A percentile compares a stretch with the other conserved stretches of the same genome.
Conservation (phyloP, 2,113 vertebrate species). For the Cyanoramphus novaezelandiae region DNA sequence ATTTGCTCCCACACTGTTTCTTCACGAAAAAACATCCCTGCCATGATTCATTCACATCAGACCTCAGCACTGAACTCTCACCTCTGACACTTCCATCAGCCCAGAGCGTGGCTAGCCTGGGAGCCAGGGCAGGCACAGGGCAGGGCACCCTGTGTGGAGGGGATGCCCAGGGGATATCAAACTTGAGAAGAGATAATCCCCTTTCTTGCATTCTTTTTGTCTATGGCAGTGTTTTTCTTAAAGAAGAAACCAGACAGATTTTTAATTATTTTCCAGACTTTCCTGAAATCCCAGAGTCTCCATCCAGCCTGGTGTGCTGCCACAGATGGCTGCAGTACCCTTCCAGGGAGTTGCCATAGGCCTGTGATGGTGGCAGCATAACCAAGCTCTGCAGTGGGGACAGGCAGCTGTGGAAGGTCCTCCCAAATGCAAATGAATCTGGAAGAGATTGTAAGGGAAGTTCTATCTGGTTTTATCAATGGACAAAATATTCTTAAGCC, state of each 20-base stretch:
- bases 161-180: neutral
- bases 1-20: constrained; percentile 63
- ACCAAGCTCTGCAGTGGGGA: neutral
- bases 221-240: neutral
- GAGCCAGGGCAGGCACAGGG: neutral
- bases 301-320: rapidly evolving
- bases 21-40: constrained; percentile 53
- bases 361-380: neutral
- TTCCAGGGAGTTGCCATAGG: rapidly evolving
- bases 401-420: neutral
- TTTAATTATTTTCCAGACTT: neutral
- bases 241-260: neutral
- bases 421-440: neutral
- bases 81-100: constrained; percentile 55
- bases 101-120: constrained; percentile 41
- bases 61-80: constrained; percentile 12
- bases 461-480: neutral
- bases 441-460: neutral
- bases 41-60: constrained; percentile 39
- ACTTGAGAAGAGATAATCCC: neutral
- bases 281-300: neutral
- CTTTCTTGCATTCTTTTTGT: neutral
- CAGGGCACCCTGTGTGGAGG: neutral
- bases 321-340: neutral
- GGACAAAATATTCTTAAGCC: neutral